Conservation (phyloP, 1,140 invertebrate genomes). For the Zaprionus africanus region DNA sequence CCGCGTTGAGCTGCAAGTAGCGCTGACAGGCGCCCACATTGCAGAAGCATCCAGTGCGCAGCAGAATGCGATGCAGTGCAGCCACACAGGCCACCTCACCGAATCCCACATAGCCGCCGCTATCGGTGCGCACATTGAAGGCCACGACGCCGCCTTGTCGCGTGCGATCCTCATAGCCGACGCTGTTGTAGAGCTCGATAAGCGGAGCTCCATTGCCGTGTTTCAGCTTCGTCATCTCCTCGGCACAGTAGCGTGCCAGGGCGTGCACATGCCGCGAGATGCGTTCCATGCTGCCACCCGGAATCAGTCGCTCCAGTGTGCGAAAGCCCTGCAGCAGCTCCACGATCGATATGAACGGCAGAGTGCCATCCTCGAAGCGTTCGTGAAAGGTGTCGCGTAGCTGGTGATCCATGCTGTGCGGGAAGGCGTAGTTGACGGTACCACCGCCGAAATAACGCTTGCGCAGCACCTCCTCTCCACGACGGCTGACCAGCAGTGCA, state of each 20-base stretch:
- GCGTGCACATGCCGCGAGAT: slow-evolving; percentile 90
- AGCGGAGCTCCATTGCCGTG: slow-evolving; percentile 91
- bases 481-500: slow-evolving; percentile 92
- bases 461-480: slow-evolving; percentile 87
- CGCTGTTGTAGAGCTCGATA: slow-evolving; percentile 90
- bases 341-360: slow-evolving; percentile 94
- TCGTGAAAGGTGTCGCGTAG: slow-evolving; percentile 88
- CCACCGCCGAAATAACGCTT: slow-evolving; percentile 96
- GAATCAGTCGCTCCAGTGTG: slow-evolving; percentile 86
- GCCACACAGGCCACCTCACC: slow-evolving; percentile 95
- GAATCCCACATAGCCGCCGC: slow-evolving; percentile 94
- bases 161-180: slow-evolving; percentile 87
- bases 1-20: slow-evolving; percentile 89
- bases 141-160: slow-evolving; percentile 94
- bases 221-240: slow-evolving; percentile 87
- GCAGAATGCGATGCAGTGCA: slow-evolving; percentile 92
- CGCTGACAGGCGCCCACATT: slow-evolving; percentile 97
- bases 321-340: slow-evolving; percentile 93
- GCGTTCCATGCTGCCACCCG: slow-evolving; percentile 86
- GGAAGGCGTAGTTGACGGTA: slow-evolving; percentile 92
- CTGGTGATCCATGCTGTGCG: slow-evolving; percentile 88
- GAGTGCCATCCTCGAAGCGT: slow-evolving; percentile 97
- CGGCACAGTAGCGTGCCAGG: slow-evolving; percentile 90
- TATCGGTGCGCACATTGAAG: slow-evolving; percentile 93
- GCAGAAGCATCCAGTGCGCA: slow-evolving; percentile 98